Evolutionary conservation across 1,140 invertebrate species (phyloP), one percentile per base, ranked within the genome.

Genomic region (Holcopasites calliopsidis): DNA sequence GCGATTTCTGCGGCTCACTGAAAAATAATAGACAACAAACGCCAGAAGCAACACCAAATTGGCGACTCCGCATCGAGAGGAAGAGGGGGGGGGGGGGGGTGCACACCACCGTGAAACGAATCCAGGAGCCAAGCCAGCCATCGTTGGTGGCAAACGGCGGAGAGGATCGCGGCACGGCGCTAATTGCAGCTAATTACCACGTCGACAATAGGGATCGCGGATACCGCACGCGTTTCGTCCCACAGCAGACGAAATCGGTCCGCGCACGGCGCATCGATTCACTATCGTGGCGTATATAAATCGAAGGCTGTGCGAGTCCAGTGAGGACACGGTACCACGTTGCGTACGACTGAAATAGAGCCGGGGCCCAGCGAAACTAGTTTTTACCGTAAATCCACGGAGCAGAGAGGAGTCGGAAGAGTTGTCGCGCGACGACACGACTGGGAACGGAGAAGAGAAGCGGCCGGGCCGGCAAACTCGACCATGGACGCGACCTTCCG

Each of bases 351-450:
- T 87, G 74, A 88, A 89, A 87, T 88, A 89, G 47, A 52, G 64
- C 21, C 13, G 81, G 80, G 66, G 84, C 76, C 83, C 72, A 42
- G 87, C 62, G 70, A 86, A 89, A 89, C 88, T 86, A 88, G 87
- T 89, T 89, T 88, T 89, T 89, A 88, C 88, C 85, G 88, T 88
- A 88, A 88, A 87, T 85, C 79, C 82, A 77, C 75, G 64, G 65
- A 62, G 76, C 62, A 52, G 58, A 61, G 72, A 58, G 69, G 42
- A 78, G 62, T 81, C 64, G 83, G 74, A 81, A 83, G 79, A 74
- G 70, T 77, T 35, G 62, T 80, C 62, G 62, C 57, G 40, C 62
- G 40, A 58, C 57, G 50, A 54, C 26, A 64, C 66, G 50, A n/a
- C n/a, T n/a, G n/a, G n/a, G 42, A n/a, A n/a, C 23, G 16, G 42